These are phyloP conservation scores for Ips typographus DNA, from an alignment of 1,140 invertebrate species.

Conservation along the genomic window DNA sequence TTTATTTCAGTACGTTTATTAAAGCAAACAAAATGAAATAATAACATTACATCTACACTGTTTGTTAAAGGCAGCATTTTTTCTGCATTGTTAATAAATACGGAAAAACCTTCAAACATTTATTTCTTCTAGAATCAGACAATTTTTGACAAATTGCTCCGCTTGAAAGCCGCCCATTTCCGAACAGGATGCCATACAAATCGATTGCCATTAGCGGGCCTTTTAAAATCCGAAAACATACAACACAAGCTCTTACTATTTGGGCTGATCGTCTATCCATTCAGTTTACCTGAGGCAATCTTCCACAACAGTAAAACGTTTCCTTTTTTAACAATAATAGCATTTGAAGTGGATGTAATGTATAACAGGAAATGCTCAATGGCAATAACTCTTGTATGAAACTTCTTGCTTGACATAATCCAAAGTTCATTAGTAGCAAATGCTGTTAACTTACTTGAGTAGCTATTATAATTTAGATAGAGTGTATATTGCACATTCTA, in stretches of 20 bases:
- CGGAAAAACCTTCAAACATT: background rate
- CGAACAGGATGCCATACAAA: background rate
- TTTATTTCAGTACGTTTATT: background rate
- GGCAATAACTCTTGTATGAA: background rate
- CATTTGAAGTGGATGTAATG: background rate
- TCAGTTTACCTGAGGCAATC: constrained; percentile 1
- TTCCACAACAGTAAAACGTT: background rate
- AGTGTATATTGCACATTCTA: no score
- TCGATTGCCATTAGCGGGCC: background rate
- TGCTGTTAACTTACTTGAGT: no score
- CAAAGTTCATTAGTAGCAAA: background rate
- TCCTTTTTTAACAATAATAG: background rate
- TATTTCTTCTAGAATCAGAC: background rate
- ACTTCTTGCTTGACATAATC: background rate
- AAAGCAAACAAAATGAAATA: background rate
- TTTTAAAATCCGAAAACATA: constrained; percentile 2
- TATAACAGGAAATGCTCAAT: background rate
- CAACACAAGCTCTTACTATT: background rate
- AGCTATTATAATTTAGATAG: no score
- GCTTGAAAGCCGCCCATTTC: background rate
- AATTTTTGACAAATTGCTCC: background rate
- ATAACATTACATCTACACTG: background rate
- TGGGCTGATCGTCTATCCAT: background rate
- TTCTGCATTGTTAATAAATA: background rate
- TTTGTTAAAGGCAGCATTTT: background rate